Base-by-base conservation (phyloP, 1,140 invertebrate species). In the Zaprionus nigranus region DNA sequence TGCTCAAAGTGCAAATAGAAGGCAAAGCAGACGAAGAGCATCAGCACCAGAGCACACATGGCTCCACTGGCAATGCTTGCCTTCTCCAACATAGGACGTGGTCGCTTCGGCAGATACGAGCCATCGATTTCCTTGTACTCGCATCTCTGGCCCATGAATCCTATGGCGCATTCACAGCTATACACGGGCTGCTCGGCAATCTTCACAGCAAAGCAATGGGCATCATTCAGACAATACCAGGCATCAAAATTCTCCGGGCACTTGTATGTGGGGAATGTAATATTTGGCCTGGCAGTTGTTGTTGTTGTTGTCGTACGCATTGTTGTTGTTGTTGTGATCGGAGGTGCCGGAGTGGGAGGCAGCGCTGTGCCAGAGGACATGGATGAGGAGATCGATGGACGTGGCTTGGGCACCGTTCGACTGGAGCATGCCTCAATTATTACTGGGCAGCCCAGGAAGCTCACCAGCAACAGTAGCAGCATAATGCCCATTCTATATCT, bases 41-140 rank as follows among this genome's bases (percentile, higher is more conserved):
- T 96, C 75, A 98, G 95, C 92, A 98, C 95, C 87, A 98, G 95
- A 81, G 97, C 97, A 93, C 98, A 96, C 83, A 96, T 97, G 70
- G 97, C 97, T 87, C 97, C 97, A 84, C 97, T 96, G 65, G 97
- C 97, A 93, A 98, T 98, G 92, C 96, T 97, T 69, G 97, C 97
- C 86, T 96, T 97, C 94, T 98, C 97, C 92, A 98, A 94, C 96
- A 98, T 96, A 66, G 97, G 95, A 93, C 96, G 96, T 91, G 96
- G 96, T 92, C 97, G 95, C 62, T 91, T 88, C 26, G 91, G 91
- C 93, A 98, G 94, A 95, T 98, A 99, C 82, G 97, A 98, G 93
- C 97, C 97, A 94, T 99, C 98, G 93, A 98, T 95, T 95, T 99
- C 97, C 95, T 98, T 99, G 93, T 97, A 98, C 94, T 96, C 95